Conservation (phyloP, 2,113 vertebrate species). For the Ariopsis seemanni region DNA sequence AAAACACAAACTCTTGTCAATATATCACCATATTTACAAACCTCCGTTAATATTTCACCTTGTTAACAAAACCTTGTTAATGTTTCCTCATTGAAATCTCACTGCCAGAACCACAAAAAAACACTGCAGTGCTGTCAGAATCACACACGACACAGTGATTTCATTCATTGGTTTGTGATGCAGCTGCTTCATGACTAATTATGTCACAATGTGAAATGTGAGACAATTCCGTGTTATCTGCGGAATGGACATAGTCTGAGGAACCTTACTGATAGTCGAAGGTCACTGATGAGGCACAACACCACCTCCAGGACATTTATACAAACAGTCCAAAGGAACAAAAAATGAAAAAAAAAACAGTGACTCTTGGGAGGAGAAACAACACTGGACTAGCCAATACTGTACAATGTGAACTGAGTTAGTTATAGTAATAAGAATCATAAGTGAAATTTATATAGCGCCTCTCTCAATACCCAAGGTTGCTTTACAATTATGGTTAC, state of each 20-base stretch:
- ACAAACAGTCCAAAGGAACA: neutral
- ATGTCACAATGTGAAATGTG: no score
- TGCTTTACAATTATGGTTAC: no score
- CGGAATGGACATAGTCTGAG: neutral
- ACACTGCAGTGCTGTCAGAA: neutral
- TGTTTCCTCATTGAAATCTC: neutral
- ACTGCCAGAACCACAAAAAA: neutral
- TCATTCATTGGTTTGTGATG: neutral
- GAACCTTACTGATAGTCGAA: neutral
- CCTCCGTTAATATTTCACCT: slow-evolving; percentile 13
- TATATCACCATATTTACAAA: slow-evolving; percentile 6
- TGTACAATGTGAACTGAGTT: neutral
- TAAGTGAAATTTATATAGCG: no score
- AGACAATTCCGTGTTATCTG: neutral
- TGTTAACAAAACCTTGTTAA: slow-evolving; percentile 7
- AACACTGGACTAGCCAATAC: neutral
- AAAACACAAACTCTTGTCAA: slow-evolving; percentile 7
- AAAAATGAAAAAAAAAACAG: neutral
- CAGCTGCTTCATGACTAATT: neutral
- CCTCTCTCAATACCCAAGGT: no score
- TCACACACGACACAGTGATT: neutral
- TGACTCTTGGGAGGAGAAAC: neutral
- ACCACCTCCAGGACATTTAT: neutral
- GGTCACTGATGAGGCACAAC: neutral
- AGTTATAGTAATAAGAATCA: neutral